A percentile compares a stretch with the other conserved stretches of the same genome.
Conservation (phyloP, 2,888 invertebrate species). For the Diploptera punctata region DNA sequence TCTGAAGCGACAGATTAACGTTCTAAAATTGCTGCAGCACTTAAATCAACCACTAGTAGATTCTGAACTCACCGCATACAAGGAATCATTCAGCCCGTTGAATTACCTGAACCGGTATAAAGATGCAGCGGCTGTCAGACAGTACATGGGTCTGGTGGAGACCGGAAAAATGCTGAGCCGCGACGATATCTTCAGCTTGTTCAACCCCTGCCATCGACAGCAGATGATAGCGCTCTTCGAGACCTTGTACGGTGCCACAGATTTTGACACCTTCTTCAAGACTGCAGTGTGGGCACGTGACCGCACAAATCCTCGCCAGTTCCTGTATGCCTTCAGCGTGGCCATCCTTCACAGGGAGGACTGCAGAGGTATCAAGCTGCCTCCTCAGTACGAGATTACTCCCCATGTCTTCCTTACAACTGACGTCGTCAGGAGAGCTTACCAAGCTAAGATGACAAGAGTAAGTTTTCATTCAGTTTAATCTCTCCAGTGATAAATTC, state of each 20-base stretch:
- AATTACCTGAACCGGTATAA: conserved; percentile 40
- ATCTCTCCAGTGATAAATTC: no score
- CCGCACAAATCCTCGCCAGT: conserved; percentile 48
- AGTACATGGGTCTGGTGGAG: conserved; percentile 39
- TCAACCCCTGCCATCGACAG: conserved; percentile 43
- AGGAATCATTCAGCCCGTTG: conserved; percentile 40
- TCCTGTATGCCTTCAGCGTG: conserved; percentile 48
- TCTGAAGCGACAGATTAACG: conserved; percentile 42
- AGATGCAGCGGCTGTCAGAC: conserved; percentile 37
- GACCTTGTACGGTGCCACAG: conserved; percentile 43
- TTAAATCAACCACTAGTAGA: conserved; percentile 42
- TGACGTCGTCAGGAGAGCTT: conserved; percentile 48
- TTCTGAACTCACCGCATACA: conserved; percentile 40
- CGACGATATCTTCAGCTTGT: conserved; percentile 46
- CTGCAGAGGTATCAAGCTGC: conserved; percentile 45
- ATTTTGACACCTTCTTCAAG: conserved; percentile 44
- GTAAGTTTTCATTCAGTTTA: no score
- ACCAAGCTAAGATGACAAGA: conserved; percentile 46
- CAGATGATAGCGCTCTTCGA: conserved; percentile 46
- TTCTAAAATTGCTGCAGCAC: conserved; percentile 43
- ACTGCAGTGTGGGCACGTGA: conserved; percentile 46
- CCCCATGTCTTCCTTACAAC: conserved; percentile 49
- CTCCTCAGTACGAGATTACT: conserved; percentile 48
- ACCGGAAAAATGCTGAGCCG: conserved; percentile 37
- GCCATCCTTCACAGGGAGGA: conserved; percentile 46